phyloP scores from a whole-genome alignment of 2,888 invertebrate species.

The Macropis europaea region DNA sequence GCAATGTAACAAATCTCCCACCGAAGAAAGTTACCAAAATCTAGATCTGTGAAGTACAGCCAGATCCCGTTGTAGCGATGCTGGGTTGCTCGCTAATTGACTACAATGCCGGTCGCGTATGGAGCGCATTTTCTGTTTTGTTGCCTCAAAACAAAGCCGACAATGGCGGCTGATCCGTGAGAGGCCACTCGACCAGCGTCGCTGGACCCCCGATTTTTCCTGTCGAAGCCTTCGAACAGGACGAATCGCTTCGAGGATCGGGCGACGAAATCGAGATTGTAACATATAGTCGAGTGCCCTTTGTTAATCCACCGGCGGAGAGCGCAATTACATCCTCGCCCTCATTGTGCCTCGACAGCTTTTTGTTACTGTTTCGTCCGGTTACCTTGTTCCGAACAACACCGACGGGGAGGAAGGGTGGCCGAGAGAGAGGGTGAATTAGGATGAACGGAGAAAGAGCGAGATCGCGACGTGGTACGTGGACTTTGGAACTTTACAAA shows the following conservation, averaged over 20 bases:
- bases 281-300: conserved; percentile 66
- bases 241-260: conserved; percentile 46
- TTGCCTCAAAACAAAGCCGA: conserved; percentile 79
- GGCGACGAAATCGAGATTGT: conserved; percentile 66
- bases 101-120: conserved; percentile 74
- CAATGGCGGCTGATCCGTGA: conserved; percentile 69
- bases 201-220: conserved; percentile 15
- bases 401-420: not conserved
- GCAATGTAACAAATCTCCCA: not conserved
- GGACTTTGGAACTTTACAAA: conserved; percentile 20
- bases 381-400: conserved; percentile 31
- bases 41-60: conserved; percentile 26
- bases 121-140: conserved; percentile 79
- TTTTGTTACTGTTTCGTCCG: conserved; percentile 76
- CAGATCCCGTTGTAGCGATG: conserved; percentile 18
- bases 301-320: conserved; percentile 58
- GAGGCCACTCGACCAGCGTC: conserved; percentile 62
- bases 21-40: conserved; percentile 44
- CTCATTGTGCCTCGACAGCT: conserved; percentile 74
- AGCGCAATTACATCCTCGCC: conserved; percentile 77
- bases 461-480: not conserved
- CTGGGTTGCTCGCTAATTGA: conserved; percentile 73
- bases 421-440: not conserved
- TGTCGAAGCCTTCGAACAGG: conserved; percentile 25
- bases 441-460: not conserved